Base-by-base conservation (phyloP, 2,888 invertebrate species). In the Drosophila colorata region DNA sequence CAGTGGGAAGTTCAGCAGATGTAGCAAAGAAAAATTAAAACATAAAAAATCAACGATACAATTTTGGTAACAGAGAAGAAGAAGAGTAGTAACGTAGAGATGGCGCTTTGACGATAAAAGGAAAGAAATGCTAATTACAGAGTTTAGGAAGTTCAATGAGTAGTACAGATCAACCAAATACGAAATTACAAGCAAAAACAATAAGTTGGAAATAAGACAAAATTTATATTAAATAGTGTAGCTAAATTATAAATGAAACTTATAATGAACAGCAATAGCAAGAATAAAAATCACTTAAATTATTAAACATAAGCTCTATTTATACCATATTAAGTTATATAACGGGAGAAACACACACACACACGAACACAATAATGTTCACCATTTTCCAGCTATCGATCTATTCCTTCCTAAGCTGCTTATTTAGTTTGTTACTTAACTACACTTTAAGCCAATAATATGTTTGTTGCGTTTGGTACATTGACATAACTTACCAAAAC, bases 201-300 rank as follows among this genome's bases (percentile, higher is more conserved):
- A 82, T 85, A 82, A 85, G 82, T 82, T 81, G 82, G 40, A 82
- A 82, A 78, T 75, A 82, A 78, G 78, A 64, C 80, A 70, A 68
- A 77, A 72, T 73, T 78, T 73, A 74, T 74, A 74, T 69, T 78
- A 70, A 82, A 70, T 82, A 82, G 75, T 78, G 37, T 75, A 75
- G 75, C 60, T 75, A 75, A 75, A 75, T 74, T 71, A 71, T 79
- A 28, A 69, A 59, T 33, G 55, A 74, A 59, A 37, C 43, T 23
- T 31, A 53, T 55, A 65, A 61, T 38, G 48, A 77, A 61, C 51
- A 66, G 64, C 67, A 82, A 82, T 69, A 84, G 69, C 65, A 69
- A 69, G 74, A 67, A 67, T 46, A 53, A 77, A 28, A 75, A 74
- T 53, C 73, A 80, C 80, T 73, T 78, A 77, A 85, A 68, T 74